phyloP scores from a whole-genome alignment of 2,113 vertebrate genomes.

The Polypterus senegalus region DNA sequence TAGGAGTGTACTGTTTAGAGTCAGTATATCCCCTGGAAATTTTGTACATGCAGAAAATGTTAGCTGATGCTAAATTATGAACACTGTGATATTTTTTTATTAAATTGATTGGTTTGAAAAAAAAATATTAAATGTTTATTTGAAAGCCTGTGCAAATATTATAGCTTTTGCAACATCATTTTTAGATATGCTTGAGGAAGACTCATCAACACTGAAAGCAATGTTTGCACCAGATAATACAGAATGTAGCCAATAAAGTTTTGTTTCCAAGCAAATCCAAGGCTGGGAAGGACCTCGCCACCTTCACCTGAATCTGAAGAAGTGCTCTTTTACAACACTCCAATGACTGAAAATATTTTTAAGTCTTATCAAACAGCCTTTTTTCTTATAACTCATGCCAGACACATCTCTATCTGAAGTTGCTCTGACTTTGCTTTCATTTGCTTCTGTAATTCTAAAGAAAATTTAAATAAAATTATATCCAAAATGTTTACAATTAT shows the following conservation, averaged over 20 bases:
- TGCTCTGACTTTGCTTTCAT: conserved; percentile 43
- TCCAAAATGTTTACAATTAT: no score
- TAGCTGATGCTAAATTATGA: not conserved
- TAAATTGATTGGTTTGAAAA: not conserved
- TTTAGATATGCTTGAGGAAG: conserved; percentile 29
- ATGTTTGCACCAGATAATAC: conserved; percentile 30
- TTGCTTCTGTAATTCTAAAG: no score
- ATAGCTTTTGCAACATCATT: conserved; percentile 15
- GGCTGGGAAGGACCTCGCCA: conserved; percentile 48
- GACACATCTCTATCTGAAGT: conserved; percentile 58
- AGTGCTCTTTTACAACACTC: not conserved
- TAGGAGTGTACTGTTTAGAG: no score
- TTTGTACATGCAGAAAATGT: no score
- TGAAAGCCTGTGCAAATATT: conserved; percentile 9
- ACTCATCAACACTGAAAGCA: conserved; percentile 34
- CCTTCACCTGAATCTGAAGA: not conserved
- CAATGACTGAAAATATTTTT: conserved; percentile 53
- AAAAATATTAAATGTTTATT: not conserved
- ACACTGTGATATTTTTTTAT: not conserved
- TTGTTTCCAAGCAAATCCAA: conserved; percentile 49
- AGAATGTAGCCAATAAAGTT: conserved; percentile 45
- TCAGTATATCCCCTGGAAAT: no score
- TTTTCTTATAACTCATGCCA: conserved; percentile 54
- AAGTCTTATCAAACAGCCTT: conserved; percentile 56
- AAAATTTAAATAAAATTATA: no score